These are phyloP conservation scores for Pelodytes ibericus DNA, from an alignment of 2,797 vertebrate genomes.

Conservation along the genomic window DNA sequence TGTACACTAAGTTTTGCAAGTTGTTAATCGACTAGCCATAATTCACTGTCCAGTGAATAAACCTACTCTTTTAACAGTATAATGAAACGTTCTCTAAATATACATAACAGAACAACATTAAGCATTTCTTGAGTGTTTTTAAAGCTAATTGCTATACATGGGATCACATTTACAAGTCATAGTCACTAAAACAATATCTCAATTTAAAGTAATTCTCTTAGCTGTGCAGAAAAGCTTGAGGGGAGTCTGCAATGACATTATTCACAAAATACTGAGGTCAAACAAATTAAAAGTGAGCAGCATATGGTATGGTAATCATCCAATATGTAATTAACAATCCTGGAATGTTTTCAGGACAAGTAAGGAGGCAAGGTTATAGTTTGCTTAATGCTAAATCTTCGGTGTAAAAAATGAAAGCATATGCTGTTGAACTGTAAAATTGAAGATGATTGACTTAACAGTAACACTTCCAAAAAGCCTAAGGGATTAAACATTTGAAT, in stretches of 20 bases:
- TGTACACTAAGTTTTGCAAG: too few species aligned
- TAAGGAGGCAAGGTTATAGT: constrained; percentile 70
- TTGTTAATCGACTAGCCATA: too few species aligned
- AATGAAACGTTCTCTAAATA: too few species aligned
- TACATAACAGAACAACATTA: not conserved
- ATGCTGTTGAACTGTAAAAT: constrained; percentile 61
- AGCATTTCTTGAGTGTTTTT: constrained; percentile 44
- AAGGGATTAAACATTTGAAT: constrained; percentile 68
- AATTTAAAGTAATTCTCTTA: constrained; percentile 33
- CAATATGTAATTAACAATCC: constrained; percentile 68
- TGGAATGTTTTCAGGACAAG: constrained; percentile 67
- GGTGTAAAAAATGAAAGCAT: constrained; percentile 65
- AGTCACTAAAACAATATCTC: constrained; percentile 43
- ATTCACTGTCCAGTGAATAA: too few species aligned
- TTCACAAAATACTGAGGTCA: constrained; percentile 64
- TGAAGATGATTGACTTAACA: constrained; percentile 63
- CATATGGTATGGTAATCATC: constrained; percentile 65
- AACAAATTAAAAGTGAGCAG: constrained; percentile 65
- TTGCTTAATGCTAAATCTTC: constrained; percentile 66
- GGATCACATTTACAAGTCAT: constrained; percentile 48
- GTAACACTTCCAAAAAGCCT: constrained; percentile 68
- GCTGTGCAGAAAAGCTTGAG: constrained; percentile 34
- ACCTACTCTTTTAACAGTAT: too few species aligned
- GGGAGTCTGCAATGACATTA: constrained; percentile 45
- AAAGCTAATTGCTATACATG: constrained; percentile 47